phyloP scores from a whole-genome alignment of 92 coral and sea anemone genomes.

The Porites lobata region DNA sequence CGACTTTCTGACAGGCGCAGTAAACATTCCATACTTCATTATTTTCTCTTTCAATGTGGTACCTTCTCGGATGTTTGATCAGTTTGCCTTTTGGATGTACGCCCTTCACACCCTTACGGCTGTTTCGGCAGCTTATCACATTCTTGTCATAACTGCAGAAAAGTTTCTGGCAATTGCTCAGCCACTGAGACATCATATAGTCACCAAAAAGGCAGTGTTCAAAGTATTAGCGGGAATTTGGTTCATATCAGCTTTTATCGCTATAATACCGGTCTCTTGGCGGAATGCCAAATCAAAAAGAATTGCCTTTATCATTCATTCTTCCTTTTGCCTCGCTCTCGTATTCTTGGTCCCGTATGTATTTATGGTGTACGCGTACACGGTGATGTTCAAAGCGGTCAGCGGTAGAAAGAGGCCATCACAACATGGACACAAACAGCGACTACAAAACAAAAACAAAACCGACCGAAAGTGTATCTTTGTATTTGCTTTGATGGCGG shows the following conservation, averaged over 20 bases:
- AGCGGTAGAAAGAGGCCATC: slow-evolving; percentile 37
- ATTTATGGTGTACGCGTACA: slow-evolving; percentile 72
- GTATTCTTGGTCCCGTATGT: slow-evolving; percentile 78
- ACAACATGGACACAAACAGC: background rate
- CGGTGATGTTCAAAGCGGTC: slow-evolving; percentile 69
- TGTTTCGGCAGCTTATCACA: slow-evolving; percentile 75
- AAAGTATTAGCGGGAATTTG: slow-evolving; percentile 60
- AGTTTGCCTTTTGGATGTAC: slow-evolving; percentile 7
- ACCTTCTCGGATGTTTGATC: background rate
- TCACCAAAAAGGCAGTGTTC: slow-evolving; percentile 60
- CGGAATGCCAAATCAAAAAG: background rate
- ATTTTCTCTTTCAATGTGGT: slow-evolving; percentile 13
- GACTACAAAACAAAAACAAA: background rate
- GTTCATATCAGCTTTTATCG: slow-evolving; percentile 65
- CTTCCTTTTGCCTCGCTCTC: slow-evolving; percentile 57
- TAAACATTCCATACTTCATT: slow-evolving; percentile 38
- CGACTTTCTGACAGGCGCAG: slow-evolving; percentile 44
- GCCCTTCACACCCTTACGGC: slow-evolving; percentile 58
- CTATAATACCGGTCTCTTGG: slow-evolving; percentile 76
- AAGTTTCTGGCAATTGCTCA: slow-evolving; percentile 80
- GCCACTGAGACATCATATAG: slow-evolving; percentile 74
- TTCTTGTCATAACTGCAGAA: slow-evolving; percentile 78
- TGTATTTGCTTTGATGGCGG: slow-evolving; percentile 71
- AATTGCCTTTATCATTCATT: slow-evolving; percentile 25
- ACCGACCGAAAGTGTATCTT: slow-evolving; percentile 49